Percentiles rank a stretch among this genome's conserved stretches.
Evolutionary conservation across 2,797 vertebrate species (phyloP).

Genomic region (Pipistrellus pygmaeus): DNA sequence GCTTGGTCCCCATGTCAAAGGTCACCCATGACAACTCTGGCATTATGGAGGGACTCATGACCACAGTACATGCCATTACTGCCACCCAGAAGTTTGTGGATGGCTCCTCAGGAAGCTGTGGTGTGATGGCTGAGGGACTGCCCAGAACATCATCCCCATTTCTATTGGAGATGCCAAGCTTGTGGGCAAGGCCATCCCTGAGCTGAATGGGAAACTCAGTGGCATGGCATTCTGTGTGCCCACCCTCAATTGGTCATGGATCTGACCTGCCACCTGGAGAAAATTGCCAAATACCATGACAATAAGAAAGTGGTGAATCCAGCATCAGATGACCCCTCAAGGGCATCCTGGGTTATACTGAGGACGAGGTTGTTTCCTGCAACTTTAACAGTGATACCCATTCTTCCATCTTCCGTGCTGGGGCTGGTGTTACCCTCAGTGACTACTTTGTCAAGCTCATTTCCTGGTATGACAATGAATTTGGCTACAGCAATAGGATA

Average conservation of each 20-base stretch:
- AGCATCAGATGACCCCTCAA: not conserved
- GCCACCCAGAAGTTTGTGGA: not conserved
- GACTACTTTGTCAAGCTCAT: not conserved
- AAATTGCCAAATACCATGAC: not conserved
- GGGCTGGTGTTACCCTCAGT: not conserved
- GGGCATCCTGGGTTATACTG: not conserved
- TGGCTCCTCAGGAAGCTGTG: not conserved
- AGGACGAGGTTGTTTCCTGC: not conserved
- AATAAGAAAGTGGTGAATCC: not conserved
- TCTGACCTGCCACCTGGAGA: not conserved
- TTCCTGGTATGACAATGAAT: not conserved
- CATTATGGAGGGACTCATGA: not conserved
- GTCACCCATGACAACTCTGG: not conserved
- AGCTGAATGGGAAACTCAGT: not conserved
- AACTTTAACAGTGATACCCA: not conserved
- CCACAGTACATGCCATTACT: not conserved
- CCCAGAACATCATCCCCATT: not conserved
- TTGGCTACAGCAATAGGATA: not conserved
- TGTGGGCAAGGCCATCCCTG: not conserved
- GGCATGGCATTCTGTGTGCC: not conserved
- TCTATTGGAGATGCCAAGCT: not conserved
- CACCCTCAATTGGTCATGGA: not conserved
- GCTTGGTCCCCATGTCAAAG: not conserved
- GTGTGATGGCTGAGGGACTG: not conserved
- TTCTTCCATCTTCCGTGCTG: not conserved